Evolutionary conservation across 2,113 vertebrate genomes (phyloP).

Genomic region (Galeopterus variegatus): DNA sequence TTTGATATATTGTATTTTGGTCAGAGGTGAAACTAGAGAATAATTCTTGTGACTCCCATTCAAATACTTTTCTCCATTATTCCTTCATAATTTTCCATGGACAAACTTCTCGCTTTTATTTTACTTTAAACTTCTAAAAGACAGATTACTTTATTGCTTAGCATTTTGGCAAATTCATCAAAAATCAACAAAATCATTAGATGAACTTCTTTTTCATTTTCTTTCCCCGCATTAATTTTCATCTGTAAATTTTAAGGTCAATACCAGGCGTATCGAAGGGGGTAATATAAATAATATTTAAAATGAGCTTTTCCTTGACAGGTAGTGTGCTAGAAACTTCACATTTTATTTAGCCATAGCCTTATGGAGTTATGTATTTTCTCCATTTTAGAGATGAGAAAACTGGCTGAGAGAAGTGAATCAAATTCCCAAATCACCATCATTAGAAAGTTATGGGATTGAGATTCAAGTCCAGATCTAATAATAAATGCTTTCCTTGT

Average conservation of each 20-base stretch:
- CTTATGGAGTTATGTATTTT: neutral
- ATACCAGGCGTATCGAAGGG: neutral
- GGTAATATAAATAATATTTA: neutral
- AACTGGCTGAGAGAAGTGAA: neutral
- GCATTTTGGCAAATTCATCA: neutral
- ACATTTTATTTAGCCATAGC: neutral
- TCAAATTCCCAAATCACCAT: neutral
- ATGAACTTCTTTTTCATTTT: neutral
- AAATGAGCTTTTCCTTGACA: neutral
- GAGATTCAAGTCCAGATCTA: neutral
- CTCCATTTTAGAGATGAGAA: neutral
- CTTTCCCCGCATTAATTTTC: neutral
- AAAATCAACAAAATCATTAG: neutral
- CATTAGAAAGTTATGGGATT: neutral
- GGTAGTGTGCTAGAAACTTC: neutral
- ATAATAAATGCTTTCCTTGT: neutral
- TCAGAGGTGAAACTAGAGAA: neutral
- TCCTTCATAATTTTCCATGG: neutral
- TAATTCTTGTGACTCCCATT: neutral
- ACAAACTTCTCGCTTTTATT: neutral
- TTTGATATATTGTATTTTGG: neutral
- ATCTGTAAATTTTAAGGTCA: neutral
- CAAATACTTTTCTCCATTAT: neutral
- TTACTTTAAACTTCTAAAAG: slow-evolving; percentile 23
- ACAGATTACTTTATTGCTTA: neutral